Base-by-base conservation (phyloP, 2,113 vertebrate species). In the Tachysurus vachellii region DNA sequence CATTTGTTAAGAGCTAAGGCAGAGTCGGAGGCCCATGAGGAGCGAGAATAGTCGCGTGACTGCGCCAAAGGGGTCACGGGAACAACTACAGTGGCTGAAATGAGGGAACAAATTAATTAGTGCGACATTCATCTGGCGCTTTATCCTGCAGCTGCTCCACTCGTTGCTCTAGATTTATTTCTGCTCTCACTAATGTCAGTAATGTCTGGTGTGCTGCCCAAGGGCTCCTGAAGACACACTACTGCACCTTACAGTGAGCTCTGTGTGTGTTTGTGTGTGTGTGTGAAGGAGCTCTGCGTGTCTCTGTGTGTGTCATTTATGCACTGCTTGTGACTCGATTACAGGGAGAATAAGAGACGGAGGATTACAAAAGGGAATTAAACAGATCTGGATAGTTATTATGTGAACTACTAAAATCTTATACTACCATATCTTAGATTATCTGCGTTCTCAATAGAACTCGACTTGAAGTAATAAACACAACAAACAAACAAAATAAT, bases 1-100 rank as follows among this genome's bases (percentile, higher is more conserved):
- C 87, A 86, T 71, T 88, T 17, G 28, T 92, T 93, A 92, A 91
- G 91, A 93, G 91, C 90, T 89, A 70, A 4, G 87, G 91, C 87
- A 89, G n/a, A 61, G 88, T n/a, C 85, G 62, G 87, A 56, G 68
- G 83, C 77, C 47, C 87, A 82, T 83, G 77, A 57, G 44, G 90
- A 90, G 80, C 77, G 84, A 88, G 82, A 85, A 89, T 84, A 54
- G 85, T 89, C 86, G 88, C 62, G 57, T 36, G 44, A 84, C 53
- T 79, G 79, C 2, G 57, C 87, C 88, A 83, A 90, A 91, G 62
- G 87, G 85, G 89, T 92, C 12, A 19, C 86, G 66, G 12, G 83
- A 91, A 87, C n/a, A 31, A 76, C 54, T 31, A 87, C 56, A 9
- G 64, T 36, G 64, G 31, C 56, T 85, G 85, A 85, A 88, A 88